Percentiles rank a stretch among this genome's conserved stretches.
Conservation (phyloP, 2,113 vertebrate species). For the Grammatotria lemairii region DNA sequence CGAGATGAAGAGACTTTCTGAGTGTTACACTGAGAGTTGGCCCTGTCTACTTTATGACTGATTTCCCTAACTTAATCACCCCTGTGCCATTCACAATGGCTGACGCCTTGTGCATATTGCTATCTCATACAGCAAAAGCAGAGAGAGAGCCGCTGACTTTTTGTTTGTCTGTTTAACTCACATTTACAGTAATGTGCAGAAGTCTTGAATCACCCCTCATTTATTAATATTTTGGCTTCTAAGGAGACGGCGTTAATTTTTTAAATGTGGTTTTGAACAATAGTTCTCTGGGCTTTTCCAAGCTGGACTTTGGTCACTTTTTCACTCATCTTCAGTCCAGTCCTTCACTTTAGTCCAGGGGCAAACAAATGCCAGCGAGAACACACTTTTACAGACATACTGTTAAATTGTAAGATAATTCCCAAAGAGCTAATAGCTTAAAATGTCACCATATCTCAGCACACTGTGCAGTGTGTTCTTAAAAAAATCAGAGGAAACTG, state of each 20-base stretch:
- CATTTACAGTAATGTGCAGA: not conserved
- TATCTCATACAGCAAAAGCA: not conserved
- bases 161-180: not conserved
- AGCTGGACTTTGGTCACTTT: not conserved
- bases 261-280: not conserved
- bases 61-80: not conserved
- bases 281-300: not conserved
- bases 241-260: fast-evolving
- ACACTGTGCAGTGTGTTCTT: not conserved
- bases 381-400: not conserved
- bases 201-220: fast-evolving
- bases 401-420: not conserved
- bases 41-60: not conserved
- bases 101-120: not conserved
- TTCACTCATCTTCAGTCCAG: not conserved
- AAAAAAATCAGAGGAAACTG: not conserved
- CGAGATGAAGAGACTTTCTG: not conserved
- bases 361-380: not conserved
- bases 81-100: fast-evolving
- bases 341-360: not conserved
- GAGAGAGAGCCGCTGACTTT: not conserved
- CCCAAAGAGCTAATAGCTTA: not conserved
- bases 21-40: not conserved
- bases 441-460: not conserved
- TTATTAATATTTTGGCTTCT: not conserved